phyloP scores from a whole-genome alignment of 2,888 invertebrate genomes.

The Campopleginae sp. region DNA sequence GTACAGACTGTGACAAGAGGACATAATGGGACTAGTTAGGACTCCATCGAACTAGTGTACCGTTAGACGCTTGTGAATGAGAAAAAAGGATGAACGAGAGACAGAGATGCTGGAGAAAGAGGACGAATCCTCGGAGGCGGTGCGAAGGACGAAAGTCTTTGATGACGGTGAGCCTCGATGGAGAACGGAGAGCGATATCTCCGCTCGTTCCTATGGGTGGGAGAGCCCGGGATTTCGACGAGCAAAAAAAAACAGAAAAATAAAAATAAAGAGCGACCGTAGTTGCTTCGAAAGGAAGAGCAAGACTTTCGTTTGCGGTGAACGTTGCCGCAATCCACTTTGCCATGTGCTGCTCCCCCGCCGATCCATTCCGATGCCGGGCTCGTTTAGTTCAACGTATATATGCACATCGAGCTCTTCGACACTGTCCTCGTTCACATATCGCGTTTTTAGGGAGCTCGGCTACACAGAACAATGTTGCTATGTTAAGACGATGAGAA shows the following conservation, averaged over 20 bases:
- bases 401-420: constrained; percentile 19
- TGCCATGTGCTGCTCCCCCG: constrained; percentile 56
- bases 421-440: not conserved
- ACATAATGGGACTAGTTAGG: constrained; percentile 18
- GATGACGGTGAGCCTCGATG: constrained; percentile 35
- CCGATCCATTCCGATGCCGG: constrained; percentile 72
- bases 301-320: constrained; percentile 82
- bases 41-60: constrained; percentile 49
- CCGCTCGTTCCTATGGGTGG: constrained; percentile 67
- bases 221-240: constrained; percentile 70
- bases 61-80: constrained; percentile 50
- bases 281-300: constrained; percentile 83
- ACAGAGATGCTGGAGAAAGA: constrained; percentile 36
- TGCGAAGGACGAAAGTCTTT: constrained; percentile 65
- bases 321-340: constrained; percentile 74
- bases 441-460: not conserved
- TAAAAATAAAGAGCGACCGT: constrained; percentile 74
- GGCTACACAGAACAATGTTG: no score
- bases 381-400: constrained; percentile 56
- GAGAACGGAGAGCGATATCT: constrained; percentile 57
- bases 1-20: constrained; percentile 6
- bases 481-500: no score
- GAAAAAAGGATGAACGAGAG: not conserved
- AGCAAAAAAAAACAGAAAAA: constrained; percentile 55
- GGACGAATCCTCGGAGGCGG: constrained; percentile 62